These are phyloP conservation scores for Sebastiscus albofasciatus DNA, from an alignment of 2,797 vertebrate genomes.

Conservation along the genomic window DNA sequence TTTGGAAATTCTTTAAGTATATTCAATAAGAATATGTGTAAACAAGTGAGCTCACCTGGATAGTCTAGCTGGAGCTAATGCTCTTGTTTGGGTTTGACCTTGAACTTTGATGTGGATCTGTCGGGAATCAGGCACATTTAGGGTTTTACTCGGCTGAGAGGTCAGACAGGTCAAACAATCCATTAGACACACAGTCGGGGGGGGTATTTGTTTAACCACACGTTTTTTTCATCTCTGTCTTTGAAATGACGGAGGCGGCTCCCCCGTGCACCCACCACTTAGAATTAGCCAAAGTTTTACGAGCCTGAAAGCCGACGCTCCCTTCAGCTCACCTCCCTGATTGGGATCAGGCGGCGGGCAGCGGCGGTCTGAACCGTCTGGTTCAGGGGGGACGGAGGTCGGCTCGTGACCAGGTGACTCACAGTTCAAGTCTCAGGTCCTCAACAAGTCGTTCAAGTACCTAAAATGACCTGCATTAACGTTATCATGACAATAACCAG, in stretches of 20 bases:
- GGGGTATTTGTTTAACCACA: slow-evolving; percentile 18
- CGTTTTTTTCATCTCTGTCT: slow-evolving; percentile 2
- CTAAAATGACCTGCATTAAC: not conserved
- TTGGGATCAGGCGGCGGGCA: slow-evolving; percentile 33
- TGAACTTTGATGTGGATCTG: slow-evolving; percentile 51
- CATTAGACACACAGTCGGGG: slow-evolving; percentile 43
- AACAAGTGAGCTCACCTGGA: not conserved
- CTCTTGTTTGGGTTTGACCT: slow-evolving; percentile 41
- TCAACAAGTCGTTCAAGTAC: not conserved
- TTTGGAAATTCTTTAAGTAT: too few species aligned
- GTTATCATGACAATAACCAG: not conserved
- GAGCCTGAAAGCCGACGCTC: slow-evolving; percentile 42
- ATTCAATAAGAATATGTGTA: too few species aligned
- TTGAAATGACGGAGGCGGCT: slow-evolving; percentile 39
- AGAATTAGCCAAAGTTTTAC: slow-evolving; percentile 45
- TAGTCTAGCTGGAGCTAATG: not conserved
- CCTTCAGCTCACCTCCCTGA: slow-evolving; percentile 5
- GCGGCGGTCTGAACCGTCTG: not conserved
- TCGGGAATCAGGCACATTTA: slow-evolving; percentile 26
- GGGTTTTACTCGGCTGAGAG: slow-evolving; percentile 1
- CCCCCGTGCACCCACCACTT: slow-evolving; percentile 17
- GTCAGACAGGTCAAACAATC: slow-evolving; percentile 60
- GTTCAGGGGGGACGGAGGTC: not conserved
- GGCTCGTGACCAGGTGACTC: slow-evolving; percentile 19
- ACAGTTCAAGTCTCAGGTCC: slow-evolving; percentile 1